Percentiles rank a stretch among this genome's conserved stretches.
Evolutionary conservation across 92 coral and sea anemone species (phyloP).

Genomic region (Epizoanthus illoricatus): DNA sequence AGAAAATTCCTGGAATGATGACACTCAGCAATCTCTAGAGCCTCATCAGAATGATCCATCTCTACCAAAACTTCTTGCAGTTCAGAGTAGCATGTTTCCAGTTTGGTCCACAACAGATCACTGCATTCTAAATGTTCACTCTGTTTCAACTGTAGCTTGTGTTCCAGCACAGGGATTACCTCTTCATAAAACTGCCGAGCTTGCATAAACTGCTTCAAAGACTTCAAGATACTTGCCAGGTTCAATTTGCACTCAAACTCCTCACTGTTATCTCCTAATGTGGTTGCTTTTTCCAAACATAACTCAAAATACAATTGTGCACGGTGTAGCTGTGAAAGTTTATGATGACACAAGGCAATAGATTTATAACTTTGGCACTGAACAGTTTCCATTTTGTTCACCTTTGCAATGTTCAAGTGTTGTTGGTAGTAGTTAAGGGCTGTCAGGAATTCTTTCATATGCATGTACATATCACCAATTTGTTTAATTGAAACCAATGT

Average conservation of each 20-base stretch:
- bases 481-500: slow-evolving; percentile 67
- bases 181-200: slow-evolving; percentile 69
- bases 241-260: slow-evolving; percentile 56
- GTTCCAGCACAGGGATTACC: slow-evolving; percentile 71
- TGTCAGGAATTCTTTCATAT: slow-evolving; percentile 57
- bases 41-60: slow-evolving; percentile 60
- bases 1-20: slow-evolving; percentile 66
- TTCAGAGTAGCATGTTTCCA: slow-evolving; percentile 69
- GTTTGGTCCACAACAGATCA: slow-evolving; percentile 52
- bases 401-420: slow-evolving; percentile 61
- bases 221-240: slow-evolving; percentile 70
- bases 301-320: slow-evolving; percentile 71
- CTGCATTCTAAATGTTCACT: slow-evolving; percentile 25
- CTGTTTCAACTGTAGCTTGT: slow-evolving; percentile 55
- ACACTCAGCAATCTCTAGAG: slow-evolving; percentile 77
- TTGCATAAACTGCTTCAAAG: slow-evolving; percentile 62
- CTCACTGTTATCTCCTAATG: slow-evolving; percentile 57
- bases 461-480: slow-evolving; percentile 73
- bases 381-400: slow-evolving; percentile 54
- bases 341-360: slow-evolving; percentile 64
- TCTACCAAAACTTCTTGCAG: slow-evolving; percentile 75
- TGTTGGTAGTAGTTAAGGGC: slow-evolving; percentile 75
- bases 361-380: slow-evolving; percentile 68
- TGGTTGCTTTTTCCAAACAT: slow-evolving; percentile 61
- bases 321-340: slow-evolving; percentile 70